These are phyloP conservation scores for Heliconius himera DNA, from an alignment of 1,140 invertebrate species.

Conservation along the genomic window DNA sequence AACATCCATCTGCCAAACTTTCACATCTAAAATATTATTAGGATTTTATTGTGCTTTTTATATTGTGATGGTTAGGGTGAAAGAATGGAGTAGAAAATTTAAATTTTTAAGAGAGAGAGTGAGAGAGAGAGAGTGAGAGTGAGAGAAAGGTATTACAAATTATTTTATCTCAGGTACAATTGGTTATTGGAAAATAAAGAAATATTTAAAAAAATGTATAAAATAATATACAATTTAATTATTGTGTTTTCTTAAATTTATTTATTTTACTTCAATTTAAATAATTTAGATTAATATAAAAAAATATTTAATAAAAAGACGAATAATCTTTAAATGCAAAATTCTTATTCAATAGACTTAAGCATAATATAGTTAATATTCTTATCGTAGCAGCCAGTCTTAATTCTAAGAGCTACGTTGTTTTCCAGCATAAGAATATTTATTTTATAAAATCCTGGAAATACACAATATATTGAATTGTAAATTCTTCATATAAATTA, in stretches of 20 bases:
- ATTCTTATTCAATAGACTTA: neutral
- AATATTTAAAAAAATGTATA: too few species aligned
- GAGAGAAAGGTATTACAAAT: too few species aligned
- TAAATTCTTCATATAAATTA: neutral
- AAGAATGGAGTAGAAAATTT: too few species aligned
- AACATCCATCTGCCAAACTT: too few species aligned
- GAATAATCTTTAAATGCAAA: neutral
- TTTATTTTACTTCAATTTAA: neutral
- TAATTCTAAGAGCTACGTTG: slow-evolving; percentile 9
- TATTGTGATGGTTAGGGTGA: too few species aligned
- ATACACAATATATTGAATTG: neutral
- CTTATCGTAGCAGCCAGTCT: neutral
- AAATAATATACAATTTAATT: too few species aligned
- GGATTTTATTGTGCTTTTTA: too few species aligned
- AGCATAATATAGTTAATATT: slow-evolving; percentile 4
- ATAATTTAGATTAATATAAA: neutral
- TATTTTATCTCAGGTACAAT: too few species aligned
- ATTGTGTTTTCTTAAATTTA: neutral
- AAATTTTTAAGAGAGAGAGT: too few species aligned
- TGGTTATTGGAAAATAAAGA: too few species aligned
- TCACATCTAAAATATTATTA: too few species aligned
- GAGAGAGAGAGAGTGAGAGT: too few species aligned
- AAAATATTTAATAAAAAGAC: neutral
- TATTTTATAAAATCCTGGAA: slow-evolving; percentile 14
- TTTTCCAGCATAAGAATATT: neutral